Conservation (phyloP, 2,113 vertebrate species). For the Zapornia atra region DNA sequence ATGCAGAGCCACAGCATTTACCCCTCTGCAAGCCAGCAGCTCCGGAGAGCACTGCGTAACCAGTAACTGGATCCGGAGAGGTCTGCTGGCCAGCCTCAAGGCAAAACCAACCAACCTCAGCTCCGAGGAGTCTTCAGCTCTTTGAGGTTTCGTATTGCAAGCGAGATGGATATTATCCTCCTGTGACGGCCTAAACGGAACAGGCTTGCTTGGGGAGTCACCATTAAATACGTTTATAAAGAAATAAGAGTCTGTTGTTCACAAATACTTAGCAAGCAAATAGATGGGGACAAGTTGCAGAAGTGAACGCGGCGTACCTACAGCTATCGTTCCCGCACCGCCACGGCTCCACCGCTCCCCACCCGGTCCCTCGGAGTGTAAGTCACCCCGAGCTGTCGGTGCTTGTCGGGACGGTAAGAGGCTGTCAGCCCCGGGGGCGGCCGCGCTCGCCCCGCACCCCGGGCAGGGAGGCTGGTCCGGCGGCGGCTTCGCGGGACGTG, state of each 20-base stretch:
- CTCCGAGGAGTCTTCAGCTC: not conserved
- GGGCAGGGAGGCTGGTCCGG: not conserved
- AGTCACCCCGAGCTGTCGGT: not conserved
- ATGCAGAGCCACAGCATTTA: constrained; percentile 79
- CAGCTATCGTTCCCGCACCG: not conserved
- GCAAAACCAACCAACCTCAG: constrained; percentile 35
- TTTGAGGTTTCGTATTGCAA: not conserved
- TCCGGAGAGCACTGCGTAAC: constrained; percentile 78
- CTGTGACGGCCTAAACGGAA: not conserved
- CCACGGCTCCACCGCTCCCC: not conserved
- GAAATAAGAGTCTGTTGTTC: not conserved
- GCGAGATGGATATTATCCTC: not conserved
- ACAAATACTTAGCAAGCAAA: not conserved
- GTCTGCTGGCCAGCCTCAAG: constrained; percentile 80
- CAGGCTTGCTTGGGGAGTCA: not conserved
- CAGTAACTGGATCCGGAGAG: constrained; percentile 80
- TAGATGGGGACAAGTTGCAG: not conserved
- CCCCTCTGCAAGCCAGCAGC: constrained; percentile 81
- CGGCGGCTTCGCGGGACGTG: not conserved
- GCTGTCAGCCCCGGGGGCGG: not conserved
- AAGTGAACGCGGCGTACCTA: not conserved
- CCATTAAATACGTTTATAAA: not conserved
- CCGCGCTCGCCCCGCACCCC: not conserved
- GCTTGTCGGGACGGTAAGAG: not conserved
- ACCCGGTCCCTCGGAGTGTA: not conserved